Evolutionary conservation across 2,888 invertebrate genomes (phyloP).

Genomic region (Cephus pygmeus): DNA sequence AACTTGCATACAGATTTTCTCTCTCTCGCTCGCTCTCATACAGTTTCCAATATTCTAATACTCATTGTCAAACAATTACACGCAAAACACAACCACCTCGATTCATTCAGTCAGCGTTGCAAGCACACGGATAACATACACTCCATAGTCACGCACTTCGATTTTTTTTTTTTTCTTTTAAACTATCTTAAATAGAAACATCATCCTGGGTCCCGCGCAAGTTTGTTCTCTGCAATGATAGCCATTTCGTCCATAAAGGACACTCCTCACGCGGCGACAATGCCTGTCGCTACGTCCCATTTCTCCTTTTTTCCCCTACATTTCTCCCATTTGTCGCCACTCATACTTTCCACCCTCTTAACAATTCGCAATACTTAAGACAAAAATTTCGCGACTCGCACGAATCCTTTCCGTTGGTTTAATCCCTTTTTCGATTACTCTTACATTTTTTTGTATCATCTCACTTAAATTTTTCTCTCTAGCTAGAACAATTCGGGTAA

Average conservation of each 20-base stretch:
- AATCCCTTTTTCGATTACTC: conserved; percentile 5
- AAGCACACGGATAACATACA: neutral
- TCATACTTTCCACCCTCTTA: too few species aligned
- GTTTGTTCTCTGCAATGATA: conserved; percentile 43
- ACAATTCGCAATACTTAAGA: too few species aligned
- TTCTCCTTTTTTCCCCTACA: neutral
- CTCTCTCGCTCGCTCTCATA: conserved; percentile 13
- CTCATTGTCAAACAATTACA: conserved; percentile 16
- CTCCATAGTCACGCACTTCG: conserved; percentile 6
- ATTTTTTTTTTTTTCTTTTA: conserved; percentile 12
- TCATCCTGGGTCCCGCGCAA: conserved; percentile 58
- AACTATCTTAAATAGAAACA: conserved; percentile 29
- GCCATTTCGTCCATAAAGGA: conserved; percentile 23
- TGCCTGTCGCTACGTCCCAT: neutral
- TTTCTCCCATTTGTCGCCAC: conserved; percentile 22
- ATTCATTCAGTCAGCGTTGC: conserved; percentile 13
- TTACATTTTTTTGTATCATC: neutral
- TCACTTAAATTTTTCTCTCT: neutral
- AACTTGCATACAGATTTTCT: conserved; percentile 6
- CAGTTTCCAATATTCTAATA: conserved; percentile 1
- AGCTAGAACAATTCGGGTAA: conserved; percentile 16
- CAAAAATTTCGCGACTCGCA: too few species aligned
- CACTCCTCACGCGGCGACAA: too few species aligned
- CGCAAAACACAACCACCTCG: conserved; percentile 14
- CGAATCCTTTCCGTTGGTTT: too few species aligned